Evolutionary conservation across 2,888 invertebrate genomes (phyloP).

Genomic region (Ganaspis brasiliensis): DNA sequence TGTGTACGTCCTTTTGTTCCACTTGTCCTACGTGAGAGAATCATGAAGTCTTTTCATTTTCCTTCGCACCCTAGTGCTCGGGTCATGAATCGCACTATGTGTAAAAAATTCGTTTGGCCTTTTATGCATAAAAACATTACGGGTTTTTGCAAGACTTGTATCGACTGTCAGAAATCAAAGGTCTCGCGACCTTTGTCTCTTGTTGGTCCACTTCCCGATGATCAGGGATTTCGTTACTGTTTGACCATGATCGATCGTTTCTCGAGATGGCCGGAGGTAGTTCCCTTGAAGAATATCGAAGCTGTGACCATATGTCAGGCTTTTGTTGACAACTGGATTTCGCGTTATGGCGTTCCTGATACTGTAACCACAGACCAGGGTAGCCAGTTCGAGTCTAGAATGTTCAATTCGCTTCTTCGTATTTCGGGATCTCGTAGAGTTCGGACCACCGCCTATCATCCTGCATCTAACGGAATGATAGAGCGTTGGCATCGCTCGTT

Average conservation of each 20-base stretch:
- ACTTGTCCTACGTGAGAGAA: background rate
- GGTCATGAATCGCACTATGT: background rate
- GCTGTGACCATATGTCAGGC: background rate
- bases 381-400: background rate
- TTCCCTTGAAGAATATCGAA: background rate
- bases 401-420: background rate
- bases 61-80: background rate
- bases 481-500: background rate
- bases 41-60: background rate
- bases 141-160: background rate
- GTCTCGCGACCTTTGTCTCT: background rate
- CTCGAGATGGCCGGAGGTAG: background rate
- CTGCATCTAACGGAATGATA: conserved; percentile 7
- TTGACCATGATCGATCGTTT: background rate
- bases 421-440: background rate
- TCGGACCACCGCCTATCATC: background rate
- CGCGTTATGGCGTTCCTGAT: no score
- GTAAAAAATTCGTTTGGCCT: background rate
- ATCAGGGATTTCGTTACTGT: conserved; percentile 1
- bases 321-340: background rate
- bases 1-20: background rate
- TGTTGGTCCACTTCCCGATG: background rate
- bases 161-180: background rate
- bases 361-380: background rate
- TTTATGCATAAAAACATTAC: background rate